Base-by-base conservation (phyloP, 30 jellyfish, hydroid and myxozoan species). In the Hydractinia symbiolongicarpus region DNA sequence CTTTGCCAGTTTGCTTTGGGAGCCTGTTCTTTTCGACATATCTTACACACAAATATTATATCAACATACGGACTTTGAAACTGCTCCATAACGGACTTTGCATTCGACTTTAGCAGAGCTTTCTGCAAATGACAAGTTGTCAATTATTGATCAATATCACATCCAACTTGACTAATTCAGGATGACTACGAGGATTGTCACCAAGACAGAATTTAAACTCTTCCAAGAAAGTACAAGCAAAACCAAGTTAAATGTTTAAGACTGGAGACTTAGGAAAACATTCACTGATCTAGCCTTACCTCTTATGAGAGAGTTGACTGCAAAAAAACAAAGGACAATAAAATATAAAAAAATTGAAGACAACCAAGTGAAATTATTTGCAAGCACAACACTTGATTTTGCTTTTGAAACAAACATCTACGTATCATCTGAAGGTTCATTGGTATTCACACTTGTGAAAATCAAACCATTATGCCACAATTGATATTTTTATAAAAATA, bases 301-400 rank as follows among this genome's bases (percentile, higher is more conserved):
- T 79, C 87, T 79, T 79, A 79, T 79, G 87, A 79, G 87, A 79
- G 87, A 79, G 87, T 79, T 79, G 87, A 79, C 87, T 79, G 87
- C 87, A 40, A 67, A 68, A 21, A 60, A 53, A 19, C 44, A 72
- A 72, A 72, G 1, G 53, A 8, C 1, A 54, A 17, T 1, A 72
- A 19, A 72, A 72, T 21, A 50, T 72, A 2, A 14, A 68, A 14
- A 68, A 68, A 68, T 14, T 14, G 13, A 68, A 14, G 40, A 68
- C 15, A 68, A 14, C 13, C 17, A 68, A 14, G 52, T 11, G 40
- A 60, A 60, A 60, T 13, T 13, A 60, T 13, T 13, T 13, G 19
- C 1, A 60, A 60, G 2, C 19, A 14, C 70, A 14, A 13, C 19
- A 60, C 44, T 30, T 60, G n/a, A 13, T 16, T 16, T 60, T 16